A percentile compares a stretch with the other conserved stretches of the same genome.
Evolutionary conservation across 1,140 invertebrate genomes (phyloP).

Genomic region (Formica selysi): DNA sequence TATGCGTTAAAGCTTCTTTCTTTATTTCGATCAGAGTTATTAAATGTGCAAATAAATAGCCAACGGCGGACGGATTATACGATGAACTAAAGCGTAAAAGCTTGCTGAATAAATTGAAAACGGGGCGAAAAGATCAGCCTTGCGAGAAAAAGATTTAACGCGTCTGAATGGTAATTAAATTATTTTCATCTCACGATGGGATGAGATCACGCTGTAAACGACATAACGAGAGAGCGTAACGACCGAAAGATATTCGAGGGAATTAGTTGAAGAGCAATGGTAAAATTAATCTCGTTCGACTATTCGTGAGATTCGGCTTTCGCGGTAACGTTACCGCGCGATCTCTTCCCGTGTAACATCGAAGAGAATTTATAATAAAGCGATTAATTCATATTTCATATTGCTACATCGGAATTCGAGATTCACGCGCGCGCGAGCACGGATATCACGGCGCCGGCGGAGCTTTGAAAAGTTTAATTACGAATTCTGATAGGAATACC

Average conservation of each 20-base stretch:
- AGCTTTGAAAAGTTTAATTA: constrained; percentile 64
- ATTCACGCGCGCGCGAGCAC: constrained; percentile 12
- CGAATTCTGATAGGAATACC: constrained; percentile 61
- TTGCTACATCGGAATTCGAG: constrained; percentile 20
- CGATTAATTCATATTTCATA: constrained; percentile 64
- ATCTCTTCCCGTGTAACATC: constrained; percentile 19
- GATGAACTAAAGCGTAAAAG: constrained; percentile 36
- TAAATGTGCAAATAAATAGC: constrained; percentile 48
- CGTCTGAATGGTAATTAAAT: constrained; percentile 24
- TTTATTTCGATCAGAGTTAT: constrained; percentile 47
- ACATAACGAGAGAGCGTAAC: not conserved
- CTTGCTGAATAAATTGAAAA: constrained; percentile 48
- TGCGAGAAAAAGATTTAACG: constrained; percentile 25
- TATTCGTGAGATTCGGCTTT: not conserved
- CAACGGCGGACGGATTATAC: constrained; percentile 27
- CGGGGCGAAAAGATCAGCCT: not conserved
- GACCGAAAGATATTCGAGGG: not conserved
- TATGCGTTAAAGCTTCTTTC: constrained; percentile 25
- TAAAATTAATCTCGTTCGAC: not conserved
- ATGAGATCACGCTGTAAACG: constrained; percentile 14
- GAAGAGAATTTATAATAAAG: constrained; percentile 60
- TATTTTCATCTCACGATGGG: constrained; percentile 4
- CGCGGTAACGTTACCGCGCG: constrained; percentile 22
- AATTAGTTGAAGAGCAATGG: not conserved
- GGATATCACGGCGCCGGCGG: constrained; percentile 36